Evolutionary conservation across 2,113 vertebrate genomes (phyloP).

Genomic region (Dipodomys merriami): DNA sequence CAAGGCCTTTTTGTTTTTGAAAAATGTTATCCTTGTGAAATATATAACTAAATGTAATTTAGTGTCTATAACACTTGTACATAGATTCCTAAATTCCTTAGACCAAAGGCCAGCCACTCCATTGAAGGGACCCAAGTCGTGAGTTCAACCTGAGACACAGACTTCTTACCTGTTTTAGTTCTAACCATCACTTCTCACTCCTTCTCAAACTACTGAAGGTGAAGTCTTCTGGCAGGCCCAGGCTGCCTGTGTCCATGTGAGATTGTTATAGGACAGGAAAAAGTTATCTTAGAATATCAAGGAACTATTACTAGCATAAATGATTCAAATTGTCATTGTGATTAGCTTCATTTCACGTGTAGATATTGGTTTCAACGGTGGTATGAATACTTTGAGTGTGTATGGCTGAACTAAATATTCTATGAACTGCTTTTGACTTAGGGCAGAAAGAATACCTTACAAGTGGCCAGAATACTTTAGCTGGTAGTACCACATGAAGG

Average conservation of each 20-base stretch:
- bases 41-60: background rate
- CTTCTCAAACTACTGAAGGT: background rate
- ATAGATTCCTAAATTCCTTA: conserved; percentile 48
- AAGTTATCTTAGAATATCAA: background rate
- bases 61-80: background rate
- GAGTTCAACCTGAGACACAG: background rate
- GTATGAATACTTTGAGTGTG: background rate
- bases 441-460: background rate
- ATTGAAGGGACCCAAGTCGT: background rate
- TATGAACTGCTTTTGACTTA: background rate
- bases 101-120: background rate
- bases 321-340: background rate
- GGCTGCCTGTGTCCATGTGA: background rate
- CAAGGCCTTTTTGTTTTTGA: background rate
- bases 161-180: background rate
- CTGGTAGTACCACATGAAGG: background rate
- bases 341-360: background rate
- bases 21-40: conserved; percentile 2
- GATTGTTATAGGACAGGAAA: background rate
- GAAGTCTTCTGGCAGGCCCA: background rate
- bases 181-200: background rate
- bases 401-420: background rate
- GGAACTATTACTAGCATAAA: background rate
- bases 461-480: background rate
- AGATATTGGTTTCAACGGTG: conserved; percentile 36